Percentiles rank a stretch among this genome's conserved stretches.
These are phyloP conservation scores for Scaptomyza pallida DNA, from an alignment of 1,140 invertebrate genomes.

Conservation along the genomic window DNA sequence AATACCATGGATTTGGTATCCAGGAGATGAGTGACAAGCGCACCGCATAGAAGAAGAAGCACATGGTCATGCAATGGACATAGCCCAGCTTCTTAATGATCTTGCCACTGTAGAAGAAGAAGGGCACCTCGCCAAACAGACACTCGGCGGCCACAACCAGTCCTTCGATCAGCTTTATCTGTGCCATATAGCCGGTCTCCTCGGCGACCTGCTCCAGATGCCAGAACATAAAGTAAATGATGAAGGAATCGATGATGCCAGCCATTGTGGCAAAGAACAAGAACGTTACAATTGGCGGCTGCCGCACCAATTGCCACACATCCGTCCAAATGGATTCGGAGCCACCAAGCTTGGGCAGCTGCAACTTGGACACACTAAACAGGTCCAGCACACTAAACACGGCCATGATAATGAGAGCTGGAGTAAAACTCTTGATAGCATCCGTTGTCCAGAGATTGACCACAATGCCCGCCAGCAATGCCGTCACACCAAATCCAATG, in stretches of 20 bases:
- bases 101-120: slow-evolving; percentile 89
- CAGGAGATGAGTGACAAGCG: slow-evolving; percentile 88
- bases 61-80: slow-evolving; percentile 88
- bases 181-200: slow-evolving; percentile 85
- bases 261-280: slow-evolving; percentile 88
- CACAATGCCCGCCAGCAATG: slow-evolving; percentile 87
- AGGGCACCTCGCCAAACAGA: slow-evolving; percentile 89
- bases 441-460: slow-evolving; percentile 86
- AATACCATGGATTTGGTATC: slow-evolving; percentile 90
- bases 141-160: slow-evolving; percentile 90
- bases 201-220: slow-evolving; percentile 89
- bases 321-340: slow-evolving; percentile 88
- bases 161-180: slow-evolving; percentile 91
- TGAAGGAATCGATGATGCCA: slow-evolving; percentile 90
- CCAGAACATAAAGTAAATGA: slow-evolving; percentile 92
- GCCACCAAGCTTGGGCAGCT: slow-evolving; percentile 87
- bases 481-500: slow-evolving; percentile 89
- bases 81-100: slow-evolving; percentile 89
- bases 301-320: slow-evolving; percentile 86
- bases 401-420: slow-evolving; percentile 88
- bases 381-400: slow-evolving; percentile 87
- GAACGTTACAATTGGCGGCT: slow-evolving; percentile 88
- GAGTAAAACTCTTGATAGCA: slow-evolving; percentile 87
- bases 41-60: slow-evolving; percentile 89
- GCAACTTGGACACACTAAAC: slow-evolving; percentile 86